Evolutionary conservation across 2,113 vertebrate genomes (phyloP).

Genomic region (Chamaetylas fuelleborni): DNA sequence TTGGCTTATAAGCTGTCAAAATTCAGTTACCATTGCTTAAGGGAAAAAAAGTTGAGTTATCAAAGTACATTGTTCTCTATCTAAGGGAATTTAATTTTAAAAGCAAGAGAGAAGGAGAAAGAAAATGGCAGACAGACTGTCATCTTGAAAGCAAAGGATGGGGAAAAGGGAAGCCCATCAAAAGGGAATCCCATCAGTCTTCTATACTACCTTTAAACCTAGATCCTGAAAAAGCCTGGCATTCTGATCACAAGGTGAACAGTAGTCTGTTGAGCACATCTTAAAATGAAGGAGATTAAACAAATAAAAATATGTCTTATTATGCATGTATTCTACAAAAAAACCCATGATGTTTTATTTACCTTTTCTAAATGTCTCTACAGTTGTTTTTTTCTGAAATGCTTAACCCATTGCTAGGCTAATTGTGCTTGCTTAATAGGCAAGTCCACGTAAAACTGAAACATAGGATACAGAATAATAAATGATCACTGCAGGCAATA

Average conservation of each 20-base stretch:
- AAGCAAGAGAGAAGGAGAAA: not conserved
- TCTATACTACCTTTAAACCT: not conserved
- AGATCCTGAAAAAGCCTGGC: not conserved
- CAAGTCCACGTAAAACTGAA: not conserved
- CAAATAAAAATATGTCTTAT: not conserved
- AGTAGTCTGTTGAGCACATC: not conserved
- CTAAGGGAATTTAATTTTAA: not conserved
- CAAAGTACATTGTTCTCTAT: not conserved
- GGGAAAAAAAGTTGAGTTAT: not conserved
- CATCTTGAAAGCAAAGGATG: not conserved
- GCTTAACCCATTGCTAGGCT: not conserved
- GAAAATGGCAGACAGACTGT: not conserved
- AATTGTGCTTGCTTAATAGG: not conserved
- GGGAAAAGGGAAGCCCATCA: not conserved
- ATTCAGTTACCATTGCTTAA: not conserved
- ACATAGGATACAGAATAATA: not conserved
- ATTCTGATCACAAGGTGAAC: not conserved
- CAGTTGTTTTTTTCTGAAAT: not conserved
- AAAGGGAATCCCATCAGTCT: not conserved
- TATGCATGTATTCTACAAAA: not conserved
- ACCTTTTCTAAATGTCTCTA: not conserved
- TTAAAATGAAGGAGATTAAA: not conserved
- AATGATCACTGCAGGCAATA: not conserved
- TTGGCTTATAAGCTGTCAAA: slow-evolving; percentile 9
- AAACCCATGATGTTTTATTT: not conserved